Conservation (phyloP, 2,797 vertebrate genomes). For the Paratrypauchen microcephalus region DNA sequence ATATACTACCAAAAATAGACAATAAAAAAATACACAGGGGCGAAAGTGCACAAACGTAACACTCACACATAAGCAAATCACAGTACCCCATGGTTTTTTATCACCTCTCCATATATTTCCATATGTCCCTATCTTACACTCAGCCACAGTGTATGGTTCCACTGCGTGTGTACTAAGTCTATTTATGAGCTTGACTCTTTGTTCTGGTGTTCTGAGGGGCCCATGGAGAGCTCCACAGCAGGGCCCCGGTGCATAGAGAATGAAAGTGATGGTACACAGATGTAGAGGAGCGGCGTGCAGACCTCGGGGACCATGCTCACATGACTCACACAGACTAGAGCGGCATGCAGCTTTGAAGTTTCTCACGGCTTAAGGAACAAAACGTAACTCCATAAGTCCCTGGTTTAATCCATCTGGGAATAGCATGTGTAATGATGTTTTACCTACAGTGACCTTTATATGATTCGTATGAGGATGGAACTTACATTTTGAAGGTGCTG, state of each 20-base stretch:
- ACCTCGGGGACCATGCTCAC: slow-evolving; percentile 19
- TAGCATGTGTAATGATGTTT: neutral
- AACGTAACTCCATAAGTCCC: neutral
- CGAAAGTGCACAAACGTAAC: too few species aligned
- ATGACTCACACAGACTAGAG: slow-evolving; percentile 6
- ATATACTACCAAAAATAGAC: too few species aligned
- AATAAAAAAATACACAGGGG: too few species aligned
- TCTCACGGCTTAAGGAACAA: neutral
- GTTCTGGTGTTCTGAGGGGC: slow-evolving; percentile 24
- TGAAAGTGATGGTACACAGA: slow-evolving; percentile 19
- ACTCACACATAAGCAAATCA: neutral
- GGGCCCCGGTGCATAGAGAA: slow-evolving; percentile 13
- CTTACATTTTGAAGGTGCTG: too few species aligned
- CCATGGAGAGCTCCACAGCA: slow-evolving; percentile 21
- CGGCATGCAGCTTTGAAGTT: slow-evolving; percentile 1
- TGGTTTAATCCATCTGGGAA: slow-evolving; percentile 5
- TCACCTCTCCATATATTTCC: neutral
- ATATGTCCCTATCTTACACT: slow-evolving; percentile 1
- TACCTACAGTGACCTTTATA: neutral
- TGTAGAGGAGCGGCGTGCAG: slow-evolving; percentile 17
- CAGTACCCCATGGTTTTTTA: neutral
- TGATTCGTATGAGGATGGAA: neutral
- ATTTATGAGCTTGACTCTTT: slow-evolving; percentile 10
- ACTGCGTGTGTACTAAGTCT: neutral
- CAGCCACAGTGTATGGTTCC: neutral